Base-by-base conservation (phyloP, 2,113 vertebrate species). In the Tringa solitaria region DNA sequence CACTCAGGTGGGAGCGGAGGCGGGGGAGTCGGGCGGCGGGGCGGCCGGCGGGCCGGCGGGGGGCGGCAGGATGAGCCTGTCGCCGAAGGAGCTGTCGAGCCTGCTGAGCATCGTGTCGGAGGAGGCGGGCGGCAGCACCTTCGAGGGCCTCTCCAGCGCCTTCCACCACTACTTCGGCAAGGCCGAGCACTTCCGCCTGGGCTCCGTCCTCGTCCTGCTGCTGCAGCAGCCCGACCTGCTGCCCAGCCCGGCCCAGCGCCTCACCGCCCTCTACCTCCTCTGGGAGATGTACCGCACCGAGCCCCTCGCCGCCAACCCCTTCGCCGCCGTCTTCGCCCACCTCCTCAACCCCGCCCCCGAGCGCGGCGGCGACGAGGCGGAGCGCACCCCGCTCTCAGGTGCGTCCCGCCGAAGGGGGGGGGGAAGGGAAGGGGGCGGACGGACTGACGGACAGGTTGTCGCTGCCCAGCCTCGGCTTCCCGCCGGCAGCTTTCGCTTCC, bases 261-360 rank as follows among this genome's bases (percentile, higher is more conserved):
- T 99, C 95, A 99, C 99, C 4, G 99, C 99, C 6, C 99, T 99
- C 94, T 99, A 99, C 98, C 98, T 99, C n/a, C 98, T 99, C 1
- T 99, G 99, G 99, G 99, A 99, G 98, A 99, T 99, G 99, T 99
- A 99, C 98, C 99, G 99, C 79, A 99, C 99, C 73, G 99, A 99
- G 98, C 99, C 99, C 53, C 98, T 99, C 24, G 99, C 99, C 23
- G 99, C 99, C 23, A 99, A 99, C 98, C 99, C 99, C 20, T 99
- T 99, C 96, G 99, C 99, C 45, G 99, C 99, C 45, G 99, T 99
- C 84, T 99, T 99, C 87, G 99, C 99, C 9, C 99, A 99, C 94
- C 98, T 99, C n/a, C 98, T 99, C 61, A 99, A 99, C 97, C 99
- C 99, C 3, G 97, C 98, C 18, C 98, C 98, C 33, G 98, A 98